Percentiles rank a stretch among this genome's conserved stretches.
phyloP scores from a whole-genome alignment of 1,140 invertebrate species.

The Formica exsecta region DNA sequence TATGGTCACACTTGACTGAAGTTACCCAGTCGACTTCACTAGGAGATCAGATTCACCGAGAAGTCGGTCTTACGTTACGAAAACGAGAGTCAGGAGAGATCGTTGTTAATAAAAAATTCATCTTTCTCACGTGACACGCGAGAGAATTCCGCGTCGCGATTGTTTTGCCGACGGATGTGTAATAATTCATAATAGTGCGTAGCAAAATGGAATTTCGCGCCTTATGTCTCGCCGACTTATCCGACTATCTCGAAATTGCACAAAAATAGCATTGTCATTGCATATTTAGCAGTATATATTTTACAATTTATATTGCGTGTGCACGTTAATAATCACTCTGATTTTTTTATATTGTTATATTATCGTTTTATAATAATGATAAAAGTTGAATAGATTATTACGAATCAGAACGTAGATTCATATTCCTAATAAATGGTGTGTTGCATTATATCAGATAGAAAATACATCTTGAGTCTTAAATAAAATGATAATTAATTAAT shows the following conservation, averaged over 20 bases:
- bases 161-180: background rate
- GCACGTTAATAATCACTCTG: background rate
- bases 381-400: background rate
- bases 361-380: background rate
- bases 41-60: slow-evolving; percentile 77
- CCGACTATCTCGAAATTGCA: background rate
- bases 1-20: slow-evolving; percentile 84
- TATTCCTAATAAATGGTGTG: background rate
- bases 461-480: background rate
- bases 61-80: slow-evolving; percentile 63
- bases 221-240: background rate
- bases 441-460: background rate
- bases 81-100: slow-evolving; percentile 58
- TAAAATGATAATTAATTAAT: background rate
- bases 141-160: slow-evolving; percentile 5
- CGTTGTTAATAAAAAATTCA: slow-evolving; percentile 46
- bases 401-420: background rate
- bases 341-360: background rate
- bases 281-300: background rate
- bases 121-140: background rate
- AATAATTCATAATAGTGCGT: background rate
- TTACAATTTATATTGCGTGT: background rate
- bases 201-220: background rate
- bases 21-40: slow-evolving; percentile 81
- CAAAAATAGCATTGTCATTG: background rate